Conservation (phyloP, 2,113 vertebrate genomes). For the Rhabdornis inornatus region DNA sequence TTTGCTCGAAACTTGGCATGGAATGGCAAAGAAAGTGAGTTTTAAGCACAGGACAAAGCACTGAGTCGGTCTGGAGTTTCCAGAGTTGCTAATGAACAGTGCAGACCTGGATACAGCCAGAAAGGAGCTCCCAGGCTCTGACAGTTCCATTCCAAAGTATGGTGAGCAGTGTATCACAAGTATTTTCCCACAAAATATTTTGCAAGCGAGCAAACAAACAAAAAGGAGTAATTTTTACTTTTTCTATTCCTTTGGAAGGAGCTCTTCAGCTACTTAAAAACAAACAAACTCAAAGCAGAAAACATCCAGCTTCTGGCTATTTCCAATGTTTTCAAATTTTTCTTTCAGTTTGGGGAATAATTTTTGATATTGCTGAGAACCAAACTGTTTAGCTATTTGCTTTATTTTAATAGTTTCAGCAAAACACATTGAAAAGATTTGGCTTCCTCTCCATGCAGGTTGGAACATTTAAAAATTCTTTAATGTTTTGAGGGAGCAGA, state of each 20-base stretch:
- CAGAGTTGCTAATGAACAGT: neutral
- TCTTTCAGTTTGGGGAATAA: neutral
- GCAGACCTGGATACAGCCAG: neutral
- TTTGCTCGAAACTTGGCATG: neutral
- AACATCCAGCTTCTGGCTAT: conserved; percentile 11
- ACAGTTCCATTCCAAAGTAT: neutral
- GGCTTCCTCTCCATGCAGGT: neutral
- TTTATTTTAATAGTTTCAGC: neutral
- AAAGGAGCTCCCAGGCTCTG: neutral
- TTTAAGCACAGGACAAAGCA: neutral
- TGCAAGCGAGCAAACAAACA: neutral
- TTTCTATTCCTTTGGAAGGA: neutral
- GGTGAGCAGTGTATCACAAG: neutral
- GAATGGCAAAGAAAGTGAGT: neutral
- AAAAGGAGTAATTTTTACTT: neutral
- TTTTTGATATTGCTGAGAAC: conserved; percentile 25
- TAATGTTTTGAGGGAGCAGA: neutral
- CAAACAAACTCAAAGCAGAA: neutral
- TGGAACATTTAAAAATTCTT: conserved; percentile 13
- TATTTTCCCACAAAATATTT: neutral
- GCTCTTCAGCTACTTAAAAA: neutral
- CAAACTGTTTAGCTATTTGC: conserved; percentile 1
- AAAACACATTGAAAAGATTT: conserved; percentile 34
- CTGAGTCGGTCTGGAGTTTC: neutral
- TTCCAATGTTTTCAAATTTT: conserved; percentile 19